A percentile compares a stretch with the other conserved stretches of the same genome.
Conservation (phyloP, 2,113 vertebrate genomes). For the Polypterus bichir region DNA sequence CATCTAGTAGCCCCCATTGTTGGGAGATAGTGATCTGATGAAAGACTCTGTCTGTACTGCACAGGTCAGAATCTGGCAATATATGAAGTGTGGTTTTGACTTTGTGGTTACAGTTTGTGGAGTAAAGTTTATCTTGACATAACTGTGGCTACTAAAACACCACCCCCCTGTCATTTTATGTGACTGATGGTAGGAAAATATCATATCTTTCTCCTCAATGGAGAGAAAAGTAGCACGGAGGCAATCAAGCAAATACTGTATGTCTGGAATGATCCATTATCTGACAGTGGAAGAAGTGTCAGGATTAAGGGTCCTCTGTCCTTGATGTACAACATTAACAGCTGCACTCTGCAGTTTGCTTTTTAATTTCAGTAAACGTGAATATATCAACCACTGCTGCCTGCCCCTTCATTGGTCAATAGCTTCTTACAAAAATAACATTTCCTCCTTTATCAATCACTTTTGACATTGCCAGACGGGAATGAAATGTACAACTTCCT, state of each 20-base stretch:
- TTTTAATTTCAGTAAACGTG: no score
- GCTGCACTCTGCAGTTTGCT: no score
- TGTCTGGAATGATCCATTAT: no score
- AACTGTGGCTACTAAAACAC: slow-evolving; percentile 7
- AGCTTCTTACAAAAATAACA: background rate
- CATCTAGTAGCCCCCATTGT: slow-evolving; percentile 12
- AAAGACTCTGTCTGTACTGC: slow-evolving; percentile 22
- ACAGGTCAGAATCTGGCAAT: slow-evolving; percentile 1
- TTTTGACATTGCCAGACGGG: slow-evolving; percentile 22
- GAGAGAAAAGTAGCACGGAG: background rate
- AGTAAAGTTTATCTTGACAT: slow-evolving; percentile 10
- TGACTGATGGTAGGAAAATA: slow-evolving; percentile 8
- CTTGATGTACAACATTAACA: no score
- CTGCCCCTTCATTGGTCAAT: background rate
- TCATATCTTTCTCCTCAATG: slow-evolving; percentile 1
- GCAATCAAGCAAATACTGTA: no score
- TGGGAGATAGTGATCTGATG: slow-evolving; percentile 11
- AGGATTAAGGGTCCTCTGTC: no score
- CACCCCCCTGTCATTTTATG: background rate
- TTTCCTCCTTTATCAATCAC: slow-evolving; percentile 16
- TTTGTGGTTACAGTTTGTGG: slow-evolving; percentile 8
- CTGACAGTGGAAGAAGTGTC: no score
- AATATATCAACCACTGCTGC: no score
- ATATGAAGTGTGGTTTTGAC: slow-evolving; percentile 17
- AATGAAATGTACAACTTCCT: slow-evolving; percentile 33